A percentile compares a stretch with the other conserved stretches of the same genome.
Evolutionary conservation across 2,113 vertebrate genomes (phyloP).

Genomic region (Sisor rabdophorus): DNA sequence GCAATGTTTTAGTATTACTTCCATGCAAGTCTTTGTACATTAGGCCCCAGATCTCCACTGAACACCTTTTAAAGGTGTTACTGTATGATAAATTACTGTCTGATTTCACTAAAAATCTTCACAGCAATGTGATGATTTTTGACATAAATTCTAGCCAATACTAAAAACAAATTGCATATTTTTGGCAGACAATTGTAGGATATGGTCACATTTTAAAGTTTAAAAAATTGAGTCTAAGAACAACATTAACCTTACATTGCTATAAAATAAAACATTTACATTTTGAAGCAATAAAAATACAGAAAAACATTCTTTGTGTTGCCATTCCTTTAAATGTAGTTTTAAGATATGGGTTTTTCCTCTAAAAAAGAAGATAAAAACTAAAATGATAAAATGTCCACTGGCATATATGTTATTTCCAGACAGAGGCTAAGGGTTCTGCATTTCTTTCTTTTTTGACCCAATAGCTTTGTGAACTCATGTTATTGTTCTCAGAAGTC

Average conservation of each 20-base stretch:
- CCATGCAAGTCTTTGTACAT: too few relatives aligned
- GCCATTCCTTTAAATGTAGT: not conserved
- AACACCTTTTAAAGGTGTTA: too few relatives aligned
- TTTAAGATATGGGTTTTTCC: conserved; percentile 7
- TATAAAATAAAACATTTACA: not conserved
- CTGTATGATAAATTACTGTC: too few relatives aligned
- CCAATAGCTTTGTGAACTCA: not conserved
- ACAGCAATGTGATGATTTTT: too few relatives aligned
- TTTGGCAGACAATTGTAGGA: not conserved
- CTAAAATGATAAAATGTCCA: conserved; percentile 24
- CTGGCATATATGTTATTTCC: conserved; percentile 25
- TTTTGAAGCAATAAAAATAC: not conserved
- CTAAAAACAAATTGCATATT: not conserved
- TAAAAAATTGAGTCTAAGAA: not conserved
- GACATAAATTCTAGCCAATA: too few relatives aligned
- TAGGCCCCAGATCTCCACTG: too few relatives aligned
- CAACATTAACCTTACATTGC: not conserved
- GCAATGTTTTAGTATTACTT: too few relatives aligned
- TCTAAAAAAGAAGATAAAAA: not conserved
- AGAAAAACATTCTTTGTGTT: not conserved
- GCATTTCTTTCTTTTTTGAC: conserved; percentile 5
- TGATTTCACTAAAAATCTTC: too few relatives aligned
- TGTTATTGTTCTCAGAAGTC: conserved; percentile 5
- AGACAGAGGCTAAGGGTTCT: conserved; percentile 6
- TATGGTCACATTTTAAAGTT: not conserved